phyloP scores from a whole-genome alignment of 2,797 vertebrate genomes.

The Myotis myotis region DNA sequence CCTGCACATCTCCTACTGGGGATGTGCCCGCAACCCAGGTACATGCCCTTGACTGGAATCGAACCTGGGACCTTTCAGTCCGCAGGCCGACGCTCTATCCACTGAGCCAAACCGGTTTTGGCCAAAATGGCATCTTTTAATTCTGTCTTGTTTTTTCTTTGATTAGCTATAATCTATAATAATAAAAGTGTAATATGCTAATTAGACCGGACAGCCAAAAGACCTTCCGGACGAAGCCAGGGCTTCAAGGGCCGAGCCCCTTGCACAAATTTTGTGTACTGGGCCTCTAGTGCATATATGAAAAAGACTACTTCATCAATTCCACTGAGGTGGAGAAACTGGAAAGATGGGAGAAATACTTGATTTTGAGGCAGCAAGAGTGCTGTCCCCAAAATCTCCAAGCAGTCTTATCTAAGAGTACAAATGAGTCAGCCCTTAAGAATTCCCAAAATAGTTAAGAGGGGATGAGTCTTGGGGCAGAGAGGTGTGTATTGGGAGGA shows the following conservation, averaged over 20 bases:
- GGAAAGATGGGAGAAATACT: neutral
- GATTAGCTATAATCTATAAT: neutral
- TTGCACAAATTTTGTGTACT: too few relatives aligned
- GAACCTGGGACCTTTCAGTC: too few relatives aligned
- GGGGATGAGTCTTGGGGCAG: neutral
- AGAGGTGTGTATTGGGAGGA: too few relatives aligned
- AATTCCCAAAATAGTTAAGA: neutral
- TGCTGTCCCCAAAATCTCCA: neutral
- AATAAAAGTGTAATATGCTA: too few relatives aligned
- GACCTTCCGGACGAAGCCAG: too few relatives aligned
- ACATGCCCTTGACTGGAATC: too few relatives aligned
- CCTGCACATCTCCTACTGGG: too few relatives aligned
- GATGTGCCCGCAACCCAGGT: too few relatives aligned
- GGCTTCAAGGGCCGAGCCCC: too few relatives aligned
- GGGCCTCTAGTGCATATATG: neutral
- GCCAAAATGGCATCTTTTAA: slow-evolving; percentile 4
- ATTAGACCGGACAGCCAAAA: too few relatives aligned
- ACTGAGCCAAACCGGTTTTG: too few relatives aligned
- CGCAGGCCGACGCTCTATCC: too few relatives aligned
- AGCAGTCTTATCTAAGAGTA: neutral
- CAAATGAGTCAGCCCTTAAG: neutral
- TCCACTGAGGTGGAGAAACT: neutral
- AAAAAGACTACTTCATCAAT: neutral
- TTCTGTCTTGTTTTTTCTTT: neutral
- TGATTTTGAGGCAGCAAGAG: neutral